phyloP scores from a whole-genome alignment of 2,113 vertebrate species.

The Hymenochirus boettgeri region DNA sequence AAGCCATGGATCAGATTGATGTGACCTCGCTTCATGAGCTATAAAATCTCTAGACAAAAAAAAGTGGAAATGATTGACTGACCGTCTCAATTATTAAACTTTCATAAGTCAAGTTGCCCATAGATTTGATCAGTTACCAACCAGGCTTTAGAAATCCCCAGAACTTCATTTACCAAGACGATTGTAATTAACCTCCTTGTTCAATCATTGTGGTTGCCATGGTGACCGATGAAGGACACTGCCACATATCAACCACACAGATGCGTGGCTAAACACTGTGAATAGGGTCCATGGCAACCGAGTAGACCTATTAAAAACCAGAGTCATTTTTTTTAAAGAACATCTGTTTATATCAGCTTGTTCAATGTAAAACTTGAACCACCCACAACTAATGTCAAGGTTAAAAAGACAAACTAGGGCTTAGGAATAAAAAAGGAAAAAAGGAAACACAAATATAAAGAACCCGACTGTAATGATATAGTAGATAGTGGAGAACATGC shows the following conservation, averaged over 20 bases:
- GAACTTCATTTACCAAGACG: constrained; percentile 40
- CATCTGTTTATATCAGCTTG: constrained; percentile 1
- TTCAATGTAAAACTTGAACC: constrained; percentile 7
- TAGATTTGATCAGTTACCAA: constrained; percentile 33
- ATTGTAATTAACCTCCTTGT: constrained; percentile 46
- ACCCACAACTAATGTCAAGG: constrained; percentile 8
- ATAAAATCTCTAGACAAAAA: constrained; percentile 5
- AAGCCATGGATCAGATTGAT: not conserved
- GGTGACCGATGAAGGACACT: constrained; percentile 39
- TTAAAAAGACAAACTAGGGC: not conserved
- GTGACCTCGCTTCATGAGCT: not conserved
- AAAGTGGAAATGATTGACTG: constrained; percentile 5
- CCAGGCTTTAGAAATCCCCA: constrained; percentile 19
- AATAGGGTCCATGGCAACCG: not conserved
- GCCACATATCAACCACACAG: constrained; percentile 33
- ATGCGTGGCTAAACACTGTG: constrained; percentile 3
- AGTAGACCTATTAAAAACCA: fast-evolving
- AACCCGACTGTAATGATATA: not conserved
- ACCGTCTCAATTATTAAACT: constrained; percentile 7
- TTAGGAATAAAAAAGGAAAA: not conserved
- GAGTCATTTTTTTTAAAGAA: constrained; percentile 15
- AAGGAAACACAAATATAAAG: not conserved
- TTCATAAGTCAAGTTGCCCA: constrained; percentile 11
- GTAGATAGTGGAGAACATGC: no score
- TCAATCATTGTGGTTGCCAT: constrained; percentile 39